Evolutionary conservation across 2,888 invertebrate species (phyloP).

Genomic region (Calliopum simillimum): DNA sequence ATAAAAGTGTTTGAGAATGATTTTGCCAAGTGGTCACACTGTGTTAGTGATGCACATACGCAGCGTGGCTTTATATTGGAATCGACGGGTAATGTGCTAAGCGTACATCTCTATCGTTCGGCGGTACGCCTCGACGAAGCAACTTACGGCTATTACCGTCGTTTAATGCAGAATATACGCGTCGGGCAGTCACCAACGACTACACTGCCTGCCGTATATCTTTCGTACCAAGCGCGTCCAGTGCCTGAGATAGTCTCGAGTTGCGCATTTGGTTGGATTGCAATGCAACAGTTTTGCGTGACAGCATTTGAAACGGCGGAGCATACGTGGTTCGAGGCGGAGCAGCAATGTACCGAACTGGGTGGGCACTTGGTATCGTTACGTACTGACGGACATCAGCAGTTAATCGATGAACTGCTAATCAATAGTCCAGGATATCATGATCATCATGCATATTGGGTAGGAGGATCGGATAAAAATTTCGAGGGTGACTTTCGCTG

Average conservation of each 20-base stretch:
- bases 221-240: constrained; percentile 75
- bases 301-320: constrained; percentile 70
- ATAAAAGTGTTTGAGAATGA: constrained; percentile 56
- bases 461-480: constrained; percentile 81
- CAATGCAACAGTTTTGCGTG: constrained; percentile 76
- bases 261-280: constrained; percentile 80
- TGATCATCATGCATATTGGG: constrained; percentile 82
- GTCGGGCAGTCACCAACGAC: neutral
- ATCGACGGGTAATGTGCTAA: constrained; percentile 55
- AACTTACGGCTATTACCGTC: neutral
- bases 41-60: constrained; percentile 50
- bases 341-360: constrained; percentile 73
- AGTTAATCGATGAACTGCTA: constrained; percentile 74
- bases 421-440: constrained; percentile 76
- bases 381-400: constrained; percentile 74
- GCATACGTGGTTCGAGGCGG: constrained; percentile 76
- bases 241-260: constrained; percentile 73
- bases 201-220: constrained; percentile 70
- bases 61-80: constrained; percentile 54
- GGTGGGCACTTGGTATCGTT: constrained; percentile 79
- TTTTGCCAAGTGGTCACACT: constrained; percentile 56
- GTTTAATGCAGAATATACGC: neutral
- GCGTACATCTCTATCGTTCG: constrained; percentile 52
- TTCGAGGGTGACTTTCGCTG: constrained; percentile 85
- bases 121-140: neutral